Conservation (phyloP, 2,113 vertebrate species). For the Sinocyclocheilus maitianheensis region DNA sequence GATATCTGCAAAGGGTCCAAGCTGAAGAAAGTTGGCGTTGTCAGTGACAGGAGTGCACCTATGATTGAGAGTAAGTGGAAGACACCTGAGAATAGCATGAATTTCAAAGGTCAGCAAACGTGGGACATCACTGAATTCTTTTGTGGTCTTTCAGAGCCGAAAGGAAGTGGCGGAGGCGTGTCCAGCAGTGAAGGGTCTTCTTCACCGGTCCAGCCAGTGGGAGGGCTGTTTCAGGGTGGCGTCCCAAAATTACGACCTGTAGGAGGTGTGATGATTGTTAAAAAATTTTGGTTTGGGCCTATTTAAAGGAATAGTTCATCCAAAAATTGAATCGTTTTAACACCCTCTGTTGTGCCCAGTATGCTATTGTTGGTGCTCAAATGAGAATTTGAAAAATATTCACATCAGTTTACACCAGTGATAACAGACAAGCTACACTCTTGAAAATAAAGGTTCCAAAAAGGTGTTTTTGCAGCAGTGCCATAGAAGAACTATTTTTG, state of each 20-base stretch:
- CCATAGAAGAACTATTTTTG: too few relatives aligned
- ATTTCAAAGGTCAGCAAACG: not conserved
- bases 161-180: slow-evolving; percentile 67
- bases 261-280: slow-evolving; percentile 64
- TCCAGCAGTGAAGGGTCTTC: slow-evolving; percentile 65
- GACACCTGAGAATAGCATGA: not conserved
- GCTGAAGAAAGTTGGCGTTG: slow-evolving; percentile 83
- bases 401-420: not conserved
- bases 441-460: too few relatives aligned
- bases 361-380: not conserved
- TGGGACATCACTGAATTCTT: slow-evolving; percentile 2
- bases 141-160: slow-evolving; percentile 67
- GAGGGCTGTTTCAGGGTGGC: slow-evolving; percentile 83
- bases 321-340: not conserved
- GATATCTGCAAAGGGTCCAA: slow-evolving; percentile 89
- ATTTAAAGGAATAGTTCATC: not conserved
- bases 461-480: too few relatives aligned
- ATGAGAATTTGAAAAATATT: not conserved
- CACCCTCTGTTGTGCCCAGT: not conserved
- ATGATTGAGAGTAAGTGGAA: slow-evolving; percentile 85
- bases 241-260: slow-evolving; percentile 86
- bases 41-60: slow-evolving; percentile 90
- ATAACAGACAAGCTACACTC: too few relatives aligned
- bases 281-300: not conserved
- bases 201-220: slow-evolving; percentile 75